These are phyloP conservation scores for Mycteria americana DNA, from an alignment of 2,797 vertebrate genomes.

Conservation along the genomic window DNA sequence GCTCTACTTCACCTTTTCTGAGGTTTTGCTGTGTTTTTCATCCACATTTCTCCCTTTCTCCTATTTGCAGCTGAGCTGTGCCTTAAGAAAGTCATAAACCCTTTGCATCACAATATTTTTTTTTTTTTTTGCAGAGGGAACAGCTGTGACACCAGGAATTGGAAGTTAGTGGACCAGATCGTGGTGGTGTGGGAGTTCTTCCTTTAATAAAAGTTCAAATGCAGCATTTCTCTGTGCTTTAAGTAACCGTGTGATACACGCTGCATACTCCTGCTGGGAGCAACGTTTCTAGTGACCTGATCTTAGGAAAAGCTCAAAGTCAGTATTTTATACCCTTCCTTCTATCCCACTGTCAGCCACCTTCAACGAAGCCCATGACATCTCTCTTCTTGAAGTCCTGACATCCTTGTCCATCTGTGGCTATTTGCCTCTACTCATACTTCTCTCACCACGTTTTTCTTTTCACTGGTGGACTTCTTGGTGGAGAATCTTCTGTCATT, in stretches of 20 bases:
- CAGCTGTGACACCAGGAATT: neutral
- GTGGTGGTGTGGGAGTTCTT: neutral
- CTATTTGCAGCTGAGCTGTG: neutral
- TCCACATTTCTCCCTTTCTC: neutral
- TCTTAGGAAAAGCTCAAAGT: neutral
- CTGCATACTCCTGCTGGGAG: neutral
- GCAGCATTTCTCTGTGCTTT: neutral
- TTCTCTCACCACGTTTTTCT: neutral
- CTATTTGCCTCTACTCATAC: neutral
- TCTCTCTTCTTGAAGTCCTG: neutral
- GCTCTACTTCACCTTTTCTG: neutral
- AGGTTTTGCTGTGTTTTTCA: neutral
- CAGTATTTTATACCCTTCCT: neutral
- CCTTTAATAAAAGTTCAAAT: neutral
- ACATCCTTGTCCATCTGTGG: neutral
- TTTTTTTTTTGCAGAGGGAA: neutral
- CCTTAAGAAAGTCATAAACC: neutral
- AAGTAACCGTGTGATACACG: neutral
- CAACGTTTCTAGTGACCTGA: neutral
- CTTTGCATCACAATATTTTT: neutral
- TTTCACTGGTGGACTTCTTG: neutral
- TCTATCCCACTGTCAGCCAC: neutral
- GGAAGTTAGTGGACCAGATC: neutral
- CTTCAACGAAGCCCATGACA: neutral
- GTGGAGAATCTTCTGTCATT: neutral